Base-by-base conservation (phyloP, 2,113 vertebrate genomes). In the Phylloscopus trochiloides region DNA sequence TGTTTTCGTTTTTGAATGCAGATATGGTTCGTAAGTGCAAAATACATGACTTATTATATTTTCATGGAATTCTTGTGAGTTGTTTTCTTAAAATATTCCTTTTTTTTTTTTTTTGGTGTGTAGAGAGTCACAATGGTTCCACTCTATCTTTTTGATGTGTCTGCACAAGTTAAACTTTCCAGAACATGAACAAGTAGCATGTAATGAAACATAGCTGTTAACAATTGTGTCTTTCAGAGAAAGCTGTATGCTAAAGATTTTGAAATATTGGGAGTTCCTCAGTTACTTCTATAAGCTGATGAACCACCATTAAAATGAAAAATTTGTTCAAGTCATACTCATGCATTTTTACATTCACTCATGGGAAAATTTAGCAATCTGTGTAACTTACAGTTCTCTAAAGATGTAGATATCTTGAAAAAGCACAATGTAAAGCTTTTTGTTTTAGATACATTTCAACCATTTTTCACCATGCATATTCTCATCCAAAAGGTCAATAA, bases 61-160 rank as follows among this genome's bases (percentile, higher is more conserved):
- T 77, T 77, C 11, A n/a, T 45, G 25, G 9, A 65, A 17, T 50
- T 29, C 15, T 77, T 81, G 1, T 34, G 54, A 58, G 7, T 32
- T 80, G 4, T 67, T 62, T 8, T 66, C 42, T 38, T 66, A 50
- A 50, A 78, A 7, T 55, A 21, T 13, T 55, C 0, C 4, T n/a
- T 34, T 34, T 34, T 34, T 34, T 34, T 52, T 87, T 93, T 58
- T 26, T 34, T 71, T 29, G 1, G 7, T 67, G 15, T 38, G 16
- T 50, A 73, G 52, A 28, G 7, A n/a, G 22, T 57, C 21, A 54
- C 12, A 57, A 40, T 0, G 0, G 6, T 63, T 92, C 14, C 6
- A 43, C 14, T 14, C 19, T 28, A 55, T 9, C 5, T 79, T 66
- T 86, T 77, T 2, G 4, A 11, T 68, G 34, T 86, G 26, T 15